These are phyloP conservation scores for Drosophila malerkotliana DNA, from an alignment of 1,140 invertebrate species.

Conservation along the genomic window DNA sequence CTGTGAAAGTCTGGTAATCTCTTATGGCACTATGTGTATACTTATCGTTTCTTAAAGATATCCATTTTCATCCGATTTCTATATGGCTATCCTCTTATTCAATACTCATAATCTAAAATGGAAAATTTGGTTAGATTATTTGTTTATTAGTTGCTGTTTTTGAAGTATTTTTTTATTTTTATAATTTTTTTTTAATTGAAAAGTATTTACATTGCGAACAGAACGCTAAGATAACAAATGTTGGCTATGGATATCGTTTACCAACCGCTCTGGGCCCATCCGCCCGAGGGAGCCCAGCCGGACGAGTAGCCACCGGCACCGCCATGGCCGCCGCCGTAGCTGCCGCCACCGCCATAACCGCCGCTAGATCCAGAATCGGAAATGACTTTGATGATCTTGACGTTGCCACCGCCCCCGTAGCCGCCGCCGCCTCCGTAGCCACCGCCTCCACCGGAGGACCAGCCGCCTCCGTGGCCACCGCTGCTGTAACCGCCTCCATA, in stretches of 20 bases:
- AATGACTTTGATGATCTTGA: conserved; percentile 64
- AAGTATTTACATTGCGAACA: conserved; percentile 22
- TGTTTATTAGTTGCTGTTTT: background rate
- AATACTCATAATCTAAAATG: too few relatives aligned
- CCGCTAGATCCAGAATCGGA: conserved; percentile 50
- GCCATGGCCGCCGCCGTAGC: conserved; percentile 34
- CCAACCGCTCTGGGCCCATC: conserved; percentile 63
- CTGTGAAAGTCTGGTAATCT: too few relatives aligned
- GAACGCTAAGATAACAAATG: background rate
- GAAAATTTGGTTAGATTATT: too few relatives aligned
- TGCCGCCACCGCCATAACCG: conserved; percentile 36
- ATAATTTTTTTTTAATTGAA: conserved; percentile 3
- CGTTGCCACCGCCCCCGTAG: conserved; percentile 18
- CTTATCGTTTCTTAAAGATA: too few relatives aligned
- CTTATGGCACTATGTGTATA: too few relatives aligned
- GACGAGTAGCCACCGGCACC: conserved; percentile 36
- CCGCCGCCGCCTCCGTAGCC: conserved; percentile 32
- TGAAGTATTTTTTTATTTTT: conserved; percentile 6
- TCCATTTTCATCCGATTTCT: too few relatives aligned
- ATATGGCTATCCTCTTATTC: too few relatives aligned
- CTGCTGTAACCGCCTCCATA: conserved; percentile 32
- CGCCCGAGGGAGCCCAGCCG: conserved; percentile 63
- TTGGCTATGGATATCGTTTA: conserved; percentile 14
- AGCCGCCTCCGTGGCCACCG: conserved; percentile 35
- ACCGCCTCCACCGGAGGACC: conserved; percentile 38